Percentiles rank a stretch among this genome's conserved stretches.
Evolutionary conservation across 2,113 vertebrate species (phyloP).

Genomic region (Nothoprocta perdicaria): DNA sequence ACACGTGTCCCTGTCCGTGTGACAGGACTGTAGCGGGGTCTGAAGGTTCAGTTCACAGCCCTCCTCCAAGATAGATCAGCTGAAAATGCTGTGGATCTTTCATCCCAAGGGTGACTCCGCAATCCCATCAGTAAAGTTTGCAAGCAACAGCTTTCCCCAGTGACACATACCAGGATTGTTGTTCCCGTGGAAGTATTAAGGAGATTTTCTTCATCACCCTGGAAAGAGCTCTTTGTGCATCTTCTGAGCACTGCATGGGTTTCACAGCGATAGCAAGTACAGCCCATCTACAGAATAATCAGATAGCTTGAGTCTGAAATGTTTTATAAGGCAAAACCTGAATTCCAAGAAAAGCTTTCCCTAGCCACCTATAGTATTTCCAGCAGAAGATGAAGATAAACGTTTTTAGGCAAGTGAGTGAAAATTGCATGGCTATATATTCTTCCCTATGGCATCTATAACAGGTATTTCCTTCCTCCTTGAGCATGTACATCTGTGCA

Average conservation of each 20-base stretch:
- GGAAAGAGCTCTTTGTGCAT: neutral
- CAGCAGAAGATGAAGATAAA: neutral
- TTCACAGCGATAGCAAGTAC: neutral
- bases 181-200: neutral
- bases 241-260: neutral
- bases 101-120: neutral
- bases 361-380: neutral
- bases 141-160: neutral
- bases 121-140: rapidly evolving
- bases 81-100: neutral
- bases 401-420: neutral
- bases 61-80: neutral
- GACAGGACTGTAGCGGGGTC: neutral
- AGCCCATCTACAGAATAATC: neutral
- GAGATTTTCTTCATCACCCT: neutral
- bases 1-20: neutral
- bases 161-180: neutral
- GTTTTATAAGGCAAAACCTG: neutral
- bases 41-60: neutral
- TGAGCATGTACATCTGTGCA: neutral
- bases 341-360: neutral
- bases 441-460: neutral
- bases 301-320: neutral
- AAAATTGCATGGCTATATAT: neutral
- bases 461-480: neutral